A percentile compares a stretch with the other conserved stretches of the same genome.
These are phyloP conservation scores for Crocuta crocuta DNA, from an alignment of 2,113 vertebrate genomes.

Conservation along the genomic window DNA sequence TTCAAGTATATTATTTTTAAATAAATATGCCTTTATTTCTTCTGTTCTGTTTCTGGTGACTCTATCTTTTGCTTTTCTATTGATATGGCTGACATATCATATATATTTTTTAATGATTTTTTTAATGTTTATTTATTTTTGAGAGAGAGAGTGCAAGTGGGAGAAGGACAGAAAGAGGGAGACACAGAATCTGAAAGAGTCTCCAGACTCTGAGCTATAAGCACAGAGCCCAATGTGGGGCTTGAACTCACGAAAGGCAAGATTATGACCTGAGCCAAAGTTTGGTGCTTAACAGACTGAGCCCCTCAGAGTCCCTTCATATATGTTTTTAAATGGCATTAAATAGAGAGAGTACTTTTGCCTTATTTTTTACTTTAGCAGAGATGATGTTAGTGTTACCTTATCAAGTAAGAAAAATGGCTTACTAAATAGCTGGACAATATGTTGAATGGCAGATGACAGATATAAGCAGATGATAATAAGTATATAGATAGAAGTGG, in stretches of 20 bases:
- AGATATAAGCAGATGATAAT: neutral
- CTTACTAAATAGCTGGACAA: neutral
- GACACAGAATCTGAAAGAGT: no score
- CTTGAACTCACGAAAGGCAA: no score
- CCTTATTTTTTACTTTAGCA: neutral
- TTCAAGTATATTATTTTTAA: neutral
- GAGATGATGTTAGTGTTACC: neutral
- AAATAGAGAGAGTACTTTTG: neutral
- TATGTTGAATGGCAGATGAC: neutral
- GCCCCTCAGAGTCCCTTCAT: no score
- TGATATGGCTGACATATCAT: neutral
- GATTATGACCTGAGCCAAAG: no score
- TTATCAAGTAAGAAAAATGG: neutral
- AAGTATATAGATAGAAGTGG: neutral
- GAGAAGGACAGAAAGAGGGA: no score
- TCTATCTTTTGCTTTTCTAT: neutral
- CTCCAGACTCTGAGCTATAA: no score
- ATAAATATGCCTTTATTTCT: neutral
- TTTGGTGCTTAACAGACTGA: no score
- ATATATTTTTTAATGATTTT: neutral
- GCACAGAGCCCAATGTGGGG: no score
- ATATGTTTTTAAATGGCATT: neutral
- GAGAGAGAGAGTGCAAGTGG: no score
- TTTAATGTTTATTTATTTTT: no score
- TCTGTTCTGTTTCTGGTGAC: neutral